phyloP scores from a whole-genome alignment of 2,888 invertebrate species.

The Sarcophaga rosellei region DNA sequence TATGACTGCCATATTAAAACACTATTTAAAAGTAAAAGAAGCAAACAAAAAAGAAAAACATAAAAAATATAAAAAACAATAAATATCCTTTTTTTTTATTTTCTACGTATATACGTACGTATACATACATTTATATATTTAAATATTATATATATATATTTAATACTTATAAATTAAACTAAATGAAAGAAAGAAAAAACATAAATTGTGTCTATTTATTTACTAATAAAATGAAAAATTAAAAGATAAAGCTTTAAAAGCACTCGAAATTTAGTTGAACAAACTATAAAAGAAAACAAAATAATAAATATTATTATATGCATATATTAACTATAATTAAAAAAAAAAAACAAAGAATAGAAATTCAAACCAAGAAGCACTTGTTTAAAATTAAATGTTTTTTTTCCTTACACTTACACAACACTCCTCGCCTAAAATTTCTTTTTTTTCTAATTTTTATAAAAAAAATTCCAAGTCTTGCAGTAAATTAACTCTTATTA shows the following conservation, averaged over 20 bases:
- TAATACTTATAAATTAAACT: conserved; percentile 15
- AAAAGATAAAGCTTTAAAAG: conserved; percentile 52
- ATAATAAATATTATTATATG: background rate
- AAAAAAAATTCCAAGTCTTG: too few species aligned
- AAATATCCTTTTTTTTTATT: conserved; percentile 33
- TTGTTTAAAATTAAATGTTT: background rate
- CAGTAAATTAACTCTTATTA: too few species aligned
- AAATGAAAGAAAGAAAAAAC: conserved; percentile 19
- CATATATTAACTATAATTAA: background rate
- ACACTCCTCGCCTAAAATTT: background rate
- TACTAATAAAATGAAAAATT: conserved; percentile 28
- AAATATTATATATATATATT: background rate
- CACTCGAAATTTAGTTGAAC: conserved; percentile 56
- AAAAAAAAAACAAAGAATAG: conserved; percentile 1
- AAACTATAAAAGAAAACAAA: conserved; percentile 6
- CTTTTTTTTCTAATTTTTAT: background rate
- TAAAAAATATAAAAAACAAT: conserved; percentile 31
- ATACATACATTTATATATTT: background rate
- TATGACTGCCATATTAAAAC: conserved; percentile 65
- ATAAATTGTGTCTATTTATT: conserved; percentile 27
- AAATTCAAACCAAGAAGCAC: background rate
- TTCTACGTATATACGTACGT: conserved; percentile 25
- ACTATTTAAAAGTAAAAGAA: conserved; percentile 52
- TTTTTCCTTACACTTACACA: too few species aligned
- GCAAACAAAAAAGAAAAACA: conserved; percentile 19